phyloP scores from a whole-genome alignment of 2,113 vertebrate species.

The Hydrochoerus hydrochaeris region DNA sequence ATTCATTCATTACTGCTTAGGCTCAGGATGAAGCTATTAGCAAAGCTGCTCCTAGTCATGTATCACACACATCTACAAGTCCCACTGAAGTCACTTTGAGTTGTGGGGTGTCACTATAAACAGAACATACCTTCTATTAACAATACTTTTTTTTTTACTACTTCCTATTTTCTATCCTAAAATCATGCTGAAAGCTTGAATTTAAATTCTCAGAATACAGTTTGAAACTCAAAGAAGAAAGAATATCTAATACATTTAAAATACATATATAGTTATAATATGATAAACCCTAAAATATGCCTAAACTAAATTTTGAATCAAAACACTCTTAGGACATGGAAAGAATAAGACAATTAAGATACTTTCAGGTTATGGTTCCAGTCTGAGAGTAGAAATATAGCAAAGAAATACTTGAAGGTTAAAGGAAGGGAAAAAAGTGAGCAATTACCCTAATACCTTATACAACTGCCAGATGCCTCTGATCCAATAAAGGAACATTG shows the following conservation, averaged over 20 bases:
- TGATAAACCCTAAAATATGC: constrained; percentile 30
- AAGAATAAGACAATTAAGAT: not conserved
- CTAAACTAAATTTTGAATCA: constrained; percentile 22
- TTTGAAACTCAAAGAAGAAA: not conserved
- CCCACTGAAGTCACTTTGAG: not conserved
- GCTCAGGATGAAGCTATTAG: not conserved
- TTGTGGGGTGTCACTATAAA: not conserved
- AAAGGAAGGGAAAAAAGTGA: constrained; percentile 29
- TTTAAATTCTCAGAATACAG: constrained; percentile 4
- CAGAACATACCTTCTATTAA: not conserved
- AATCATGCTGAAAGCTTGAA: constrained; percentile 2
- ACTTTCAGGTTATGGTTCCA: not conserved
- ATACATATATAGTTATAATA: not conserved
- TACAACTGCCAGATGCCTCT: constrained; percentile 32
- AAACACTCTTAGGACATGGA: not conserved
- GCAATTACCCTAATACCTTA: constrained; percentile 35
- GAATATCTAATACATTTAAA: not conserved
- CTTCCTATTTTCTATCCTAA: not conserved
- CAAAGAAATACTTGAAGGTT: not conserved
- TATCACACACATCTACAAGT: not conserved
- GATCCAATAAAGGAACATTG: not conserved
- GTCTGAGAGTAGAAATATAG: not conserved
- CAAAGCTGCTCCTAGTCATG: not conserved
- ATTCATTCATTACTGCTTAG: not conserved
- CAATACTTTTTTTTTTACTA: not conserved